Base-by-base conservation (phyloP, 2,888 invertebrate genomes). In the Itoplectis maculator region DNA sequence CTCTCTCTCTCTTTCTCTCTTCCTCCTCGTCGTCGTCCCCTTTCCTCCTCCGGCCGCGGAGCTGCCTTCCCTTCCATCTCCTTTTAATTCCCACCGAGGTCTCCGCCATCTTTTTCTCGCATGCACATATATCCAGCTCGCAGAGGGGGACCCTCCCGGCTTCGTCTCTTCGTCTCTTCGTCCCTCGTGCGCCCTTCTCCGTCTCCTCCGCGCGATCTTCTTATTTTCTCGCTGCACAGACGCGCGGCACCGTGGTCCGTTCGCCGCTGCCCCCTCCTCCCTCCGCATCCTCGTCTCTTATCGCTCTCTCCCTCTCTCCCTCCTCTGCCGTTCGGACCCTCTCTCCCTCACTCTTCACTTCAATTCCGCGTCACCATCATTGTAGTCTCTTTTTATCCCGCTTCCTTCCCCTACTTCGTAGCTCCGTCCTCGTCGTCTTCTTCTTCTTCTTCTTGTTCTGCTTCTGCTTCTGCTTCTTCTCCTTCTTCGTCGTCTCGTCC, bases 1-100 rank as follows among this genome's bases (percentile, higher is more conserved):
- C n/a, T n/a, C n/a, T n/a, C n/a, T n/a, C 54, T 18, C 29, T 18
- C 68, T 51, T 59, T 61, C 47, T 49, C 72, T n/a, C 40, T 77
- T 59, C 40, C 42, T 59, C 59, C 49, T 75, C 40, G 47, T 20
- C 56, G 20, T 29, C 29, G 29, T 66, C 68, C 35, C 74, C 47
- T 54, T 51, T 75, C 45, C 54, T 69, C 61, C 47, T 79, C 66
- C 15, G 20, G 15, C 40, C 76, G 61, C 72, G 81, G 81, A 69
- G 75, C 29, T 29, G 68, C 47, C 63, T 45, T 40, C 18, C 18
- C 63, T 37, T 40, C 78, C 84, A 74, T 85, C 83, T 82, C 82
- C 83, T 83, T 56, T 78, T 77, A 54, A 66, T 87, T 87, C 86
- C 76, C 79, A 23, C 75, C 79, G 37, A 15, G 29, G 49, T 23